Evolutionary conservation across 2,113 vertebrate species (phyloP), one percentile per base, ranked within the genome.

Genomic region (Lipophrys pholis): DNA sequence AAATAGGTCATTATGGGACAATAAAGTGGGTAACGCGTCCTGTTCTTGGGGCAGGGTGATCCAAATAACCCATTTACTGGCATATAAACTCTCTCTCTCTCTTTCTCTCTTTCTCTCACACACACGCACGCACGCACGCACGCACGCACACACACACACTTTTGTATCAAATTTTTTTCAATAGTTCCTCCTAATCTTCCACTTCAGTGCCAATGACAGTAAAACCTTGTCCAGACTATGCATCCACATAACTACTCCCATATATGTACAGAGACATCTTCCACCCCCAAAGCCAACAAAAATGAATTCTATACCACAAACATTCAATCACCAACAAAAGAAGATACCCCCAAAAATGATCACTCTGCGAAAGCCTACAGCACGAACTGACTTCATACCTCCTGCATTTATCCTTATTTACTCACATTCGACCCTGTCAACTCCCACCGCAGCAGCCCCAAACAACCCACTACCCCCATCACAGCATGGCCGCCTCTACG

Each of bases 331-430:
- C 66, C 85, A 80, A 74, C 72, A 87, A 90, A 90, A 89, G 72
- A 76, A 72, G 74, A 89, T 82, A 30, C 81, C 69, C 78, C 80
- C 48, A n/a, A 76, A 30, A 85, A 90, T 80, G 58, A 89, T 63
- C 74, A 80, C 73, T 81, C 69, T 67, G 62, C 72, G 35, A 67
- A 67, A 84, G 82, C 84, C 76, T 77, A 49, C 63, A 86, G 84
- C 76, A 10, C 73, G 52, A 77, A 73, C 71, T 87, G 86, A 90
- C 87, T 85, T 86, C 71, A 84, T 69, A 80, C 87, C 82, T 87
- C 11, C 73, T 72, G 68, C 75, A 40, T 63, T 66, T 43, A 58
- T 38, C 79, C 73, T 86, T 69, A 88, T 84, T 82, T 75, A 86
- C 74, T 88, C 83, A 68, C 51, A 38, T 78, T 76, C 73, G 74